Evolutionary conservation across 1,140 invertebrate genomes (phyloP).

Genomic region (Conus ventricosus): DNA sequence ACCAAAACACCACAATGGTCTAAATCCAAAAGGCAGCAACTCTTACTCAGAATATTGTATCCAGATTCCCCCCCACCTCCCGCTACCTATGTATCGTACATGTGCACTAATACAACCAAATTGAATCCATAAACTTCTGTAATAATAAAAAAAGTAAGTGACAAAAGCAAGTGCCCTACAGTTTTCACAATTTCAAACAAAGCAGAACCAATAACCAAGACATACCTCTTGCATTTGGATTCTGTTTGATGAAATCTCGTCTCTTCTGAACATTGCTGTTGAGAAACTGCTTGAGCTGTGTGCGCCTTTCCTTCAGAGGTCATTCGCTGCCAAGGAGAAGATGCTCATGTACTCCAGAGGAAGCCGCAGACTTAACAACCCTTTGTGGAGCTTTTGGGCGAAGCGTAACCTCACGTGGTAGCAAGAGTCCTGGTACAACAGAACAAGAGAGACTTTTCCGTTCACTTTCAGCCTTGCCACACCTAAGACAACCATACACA

Average conservation of each 20-base stretch:
- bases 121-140: not conserved
- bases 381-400: slow-evolving; percentile 93
- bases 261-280: slow-evolving; percentile 90
- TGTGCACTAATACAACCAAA: not conserved
- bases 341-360: slow-evolving; percentile 98
- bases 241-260: slow-evolving; percentile 89
- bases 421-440: slow-evolving; percentile 84
- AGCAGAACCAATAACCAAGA: not conserved
- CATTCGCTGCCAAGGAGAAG: slow-evolving; percentile 90
- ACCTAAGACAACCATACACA: too few species aligned
- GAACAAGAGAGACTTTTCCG: too few species aligned
- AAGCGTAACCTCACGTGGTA: slow-evolving; percentile 93
- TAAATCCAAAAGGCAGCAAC: too few species aligned
- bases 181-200: not conserved
- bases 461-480: too few species aligned
- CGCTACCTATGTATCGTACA: too few species aligned
- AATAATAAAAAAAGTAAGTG: not conserved
- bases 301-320: slow-evolving; percentile 85
- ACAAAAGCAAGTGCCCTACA: not conserved
- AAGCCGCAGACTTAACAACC: slow-evolving; percentile 81
- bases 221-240: slow-evolving; percentile 49
- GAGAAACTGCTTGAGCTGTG: slow-evolving; percentile 85
- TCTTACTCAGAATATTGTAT: too few species aligned
- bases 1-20: too few species aligned
- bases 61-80: too few species aligned